A percentile compares a stretch with the other conserved stretches of the same genome.
These are phyloP conservation scores for Micromussa lordhowensis DNA, from an alignment of 92 coral and sea anemone genomes.

Conservation along the genomic window DNA sequence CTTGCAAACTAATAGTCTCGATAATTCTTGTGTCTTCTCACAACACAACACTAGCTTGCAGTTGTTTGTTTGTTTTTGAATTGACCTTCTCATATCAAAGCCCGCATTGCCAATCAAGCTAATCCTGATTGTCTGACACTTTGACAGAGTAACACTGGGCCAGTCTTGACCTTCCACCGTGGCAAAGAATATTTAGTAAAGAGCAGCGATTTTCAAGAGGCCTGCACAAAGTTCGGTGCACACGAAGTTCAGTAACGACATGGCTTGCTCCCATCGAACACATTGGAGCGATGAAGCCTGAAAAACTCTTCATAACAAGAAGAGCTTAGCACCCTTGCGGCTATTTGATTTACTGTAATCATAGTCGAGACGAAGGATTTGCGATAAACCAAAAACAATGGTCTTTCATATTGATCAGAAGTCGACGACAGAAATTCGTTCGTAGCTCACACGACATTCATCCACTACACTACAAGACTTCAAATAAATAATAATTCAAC, in stretches of 20 bases:
- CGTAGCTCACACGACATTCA: neutral
- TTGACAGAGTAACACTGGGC: neutral
- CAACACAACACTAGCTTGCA: neutral
- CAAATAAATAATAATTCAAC: neutral
- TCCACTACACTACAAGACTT: neutral
- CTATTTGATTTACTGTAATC: neutral
- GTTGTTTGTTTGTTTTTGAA: neutral
- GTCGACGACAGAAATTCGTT: neutral
- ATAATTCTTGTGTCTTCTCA: neutral
- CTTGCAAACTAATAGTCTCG: neutral
- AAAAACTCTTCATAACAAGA: neutral
- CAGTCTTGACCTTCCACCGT: neutral
- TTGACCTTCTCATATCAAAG: neutral
- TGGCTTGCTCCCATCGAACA: neutral
- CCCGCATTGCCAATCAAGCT: neutral
- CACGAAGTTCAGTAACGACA: neutral
- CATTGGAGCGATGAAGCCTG: neutral
- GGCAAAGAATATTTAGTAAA: neutral
- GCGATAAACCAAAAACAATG: neutral
- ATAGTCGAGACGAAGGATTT: constrained; percentile 37
- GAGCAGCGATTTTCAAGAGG: neutral
- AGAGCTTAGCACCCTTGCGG: neutral
- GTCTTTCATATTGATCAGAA: neutral
- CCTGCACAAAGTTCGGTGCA: neutral
- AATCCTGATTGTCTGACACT: neutral